Conservation (phyloP, 2,797 vertebrate species). For the Phylloscopus collybita region DNA sequence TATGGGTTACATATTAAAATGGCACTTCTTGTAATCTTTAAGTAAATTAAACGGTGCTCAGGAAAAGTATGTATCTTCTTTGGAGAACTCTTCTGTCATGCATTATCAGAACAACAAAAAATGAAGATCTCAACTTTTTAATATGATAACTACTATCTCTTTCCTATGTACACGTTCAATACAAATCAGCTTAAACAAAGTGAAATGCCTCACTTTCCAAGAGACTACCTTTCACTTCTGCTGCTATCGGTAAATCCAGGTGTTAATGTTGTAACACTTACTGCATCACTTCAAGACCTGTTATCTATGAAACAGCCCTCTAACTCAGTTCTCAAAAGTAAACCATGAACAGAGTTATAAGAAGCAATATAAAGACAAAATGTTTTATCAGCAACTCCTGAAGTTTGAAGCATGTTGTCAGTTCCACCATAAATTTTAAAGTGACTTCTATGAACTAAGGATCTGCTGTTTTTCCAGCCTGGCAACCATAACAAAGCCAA, state of each 20-base stretch:
- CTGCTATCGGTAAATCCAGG: not conserved
- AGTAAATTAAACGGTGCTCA: not conserved
- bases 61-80: not conserved
- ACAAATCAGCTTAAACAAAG: not conserved
- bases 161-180: not conserved
- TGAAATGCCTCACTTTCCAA: not conserved
- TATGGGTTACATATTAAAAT: not conserved
- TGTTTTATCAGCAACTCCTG: not conserved
- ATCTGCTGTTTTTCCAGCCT: not conserved
- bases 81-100: not conserved
- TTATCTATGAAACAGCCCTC: not conserved
- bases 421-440: not conserved
- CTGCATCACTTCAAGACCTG: not conserved
- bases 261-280: not conserved
- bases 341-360: not conserved
- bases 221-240: not conserved
- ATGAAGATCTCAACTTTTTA: not conserved
- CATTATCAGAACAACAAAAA: not conserved
- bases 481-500: not conserved
- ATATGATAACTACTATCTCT: not conserved
- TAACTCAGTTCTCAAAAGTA: not conserved
- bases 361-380: not conserved
- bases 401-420: not conserved
- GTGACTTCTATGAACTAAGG: not conserved
- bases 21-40: not conserved